Base-by-base conservation (phyloP, 2,888 invertebrate species). In the Drosophila nr. perissopoda region DNA sequence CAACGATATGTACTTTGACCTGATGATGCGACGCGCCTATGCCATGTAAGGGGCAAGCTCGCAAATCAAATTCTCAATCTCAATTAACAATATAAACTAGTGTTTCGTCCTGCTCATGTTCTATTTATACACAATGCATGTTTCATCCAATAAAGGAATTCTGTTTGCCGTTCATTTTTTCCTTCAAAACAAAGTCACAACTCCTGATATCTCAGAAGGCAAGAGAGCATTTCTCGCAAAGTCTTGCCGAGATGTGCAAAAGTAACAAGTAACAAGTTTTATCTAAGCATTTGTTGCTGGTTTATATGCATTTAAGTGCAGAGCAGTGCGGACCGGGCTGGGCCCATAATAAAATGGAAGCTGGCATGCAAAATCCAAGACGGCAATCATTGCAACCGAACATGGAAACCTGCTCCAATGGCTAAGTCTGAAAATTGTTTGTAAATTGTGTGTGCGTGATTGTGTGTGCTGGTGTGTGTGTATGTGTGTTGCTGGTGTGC, bases 21-120 rank as follows among this genome's bases (percentile, higher is more conserved):
- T 99, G 73, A 98, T 99, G 97, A 98, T 99, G 96, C 95, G 98
- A 69, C 97, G 97, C 89, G 96, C 98, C 7, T 99, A 97, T 94
- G 97, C 97, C 92, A 94, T 98, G 82, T 98, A 95, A 95, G 49
- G 34, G 6, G 25, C 21, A 1, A 18, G n/a, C 48, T 57, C 21
- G 18, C 27, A 49, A 34, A 54, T 36, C 4, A 6, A 49, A 29
- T 54, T 33, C 18, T 51, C 51, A 51, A 54, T 71, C 71, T 63
- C 61, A 58, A 73, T 70, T 69, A 65, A 48, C 29, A 40, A 68
- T 29, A 62, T 67, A 61, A 69, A 56, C 54, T 74, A 77, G 67
- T 67, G 40, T 65, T 72, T 82, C 79, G 69, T 65, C 31, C 25
- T 25, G 34, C 46, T 81, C 81, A 76, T 85, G 34, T 60, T 62